Percentiles rank a stretch among this genome's conserved stretches.
Evolutionary conservation across 1,140 invertebrate genomes (phyloP).

Genomic region (Spodoptera frugiperda): DNA sequence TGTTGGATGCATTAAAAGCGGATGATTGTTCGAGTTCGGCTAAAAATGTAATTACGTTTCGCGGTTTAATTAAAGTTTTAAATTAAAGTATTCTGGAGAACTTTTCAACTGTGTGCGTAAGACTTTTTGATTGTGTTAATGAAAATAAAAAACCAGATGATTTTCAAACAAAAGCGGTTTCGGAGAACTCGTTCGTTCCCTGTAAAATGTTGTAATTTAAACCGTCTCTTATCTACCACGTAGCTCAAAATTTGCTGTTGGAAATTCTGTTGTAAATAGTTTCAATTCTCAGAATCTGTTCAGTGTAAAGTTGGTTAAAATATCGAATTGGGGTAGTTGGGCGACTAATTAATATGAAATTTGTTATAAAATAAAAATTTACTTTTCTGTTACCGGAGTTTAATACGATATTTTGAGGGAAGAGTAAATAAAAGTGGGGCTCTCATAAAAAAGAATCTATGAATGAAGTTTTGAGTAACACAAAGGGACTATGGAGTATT

Average conservation of each 20-base stretch:
- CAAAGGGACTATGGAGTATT: constrained; percentile 1
- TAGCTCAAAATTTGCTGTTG: not conserved
- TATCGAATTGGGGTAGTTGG: not conserved
- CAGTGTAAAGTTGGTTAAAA: not conserved
- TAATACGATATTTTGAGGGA: too few species aligned
- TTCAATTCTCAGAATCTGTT: not conserved
- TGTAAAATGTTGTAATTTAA: constrained; percentile 27
- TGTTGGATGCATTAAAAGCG: constrained; percentile 22
- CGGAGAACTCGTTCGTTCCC: not conserved
- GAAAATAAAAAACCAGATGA: constrained; percentile 3
- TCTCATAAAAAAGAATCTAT: too few species aligned
- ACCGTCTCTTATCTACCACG: not conserved
- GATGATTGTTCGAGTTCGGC: constrained; percentile 23
- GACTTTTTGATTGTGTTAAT: constrained; percentile 10
- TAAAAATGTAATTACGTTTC: constrained; percentile 33
- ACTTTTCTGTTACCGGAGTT: too few species aligned
- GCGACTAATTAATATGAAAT: too few species aligned
- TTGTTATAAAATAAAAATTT: too few species aligned
- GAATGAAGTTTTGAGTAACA: not conserved
- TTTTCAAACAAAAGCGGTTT: constrained; percentile 22
- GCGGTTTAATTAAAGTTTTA: constrained; percentile 33
- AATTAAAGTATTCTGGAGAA: constrained; percentile 25
- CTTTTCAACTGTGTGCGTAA: constrained; percentile 29
- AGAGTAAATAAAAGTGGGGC: too few species aligned
- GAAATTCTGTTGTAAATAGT: not conserved